phyloP scores from a whole-genome alignment of 2,113 vertebrate species.

The Tichodroma muraria region DNA sequence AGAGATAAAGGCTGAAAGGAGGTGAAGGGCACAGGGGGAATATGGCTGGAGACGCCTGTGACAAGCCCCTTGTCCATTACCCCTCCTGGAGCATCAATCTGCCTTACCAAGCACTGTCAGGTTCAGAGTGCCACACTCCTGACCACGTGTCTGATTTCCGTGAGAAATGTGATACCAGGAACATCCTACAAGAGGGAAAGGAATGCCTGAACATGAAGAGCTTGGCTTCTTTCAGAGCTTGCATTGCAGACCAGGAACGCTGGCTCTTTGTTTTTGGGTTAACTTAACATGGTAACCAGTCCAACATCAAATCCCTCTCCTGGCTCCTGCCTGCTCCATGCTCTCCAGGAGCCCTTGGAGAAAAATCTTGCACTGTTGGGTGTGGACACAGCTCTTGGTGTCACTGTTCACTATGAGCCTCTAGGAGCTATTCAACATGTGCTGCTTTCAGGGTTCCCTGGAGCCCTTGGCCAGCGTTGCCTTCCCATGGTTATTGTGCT shows the following conservation, averaged over 20 bases:
- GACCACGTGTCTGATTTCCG: background rate
- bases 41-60: background rate
- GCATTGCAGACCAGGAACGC: background rate
- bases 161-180: background rate
- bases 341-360: background rate
- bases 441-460: background rate
- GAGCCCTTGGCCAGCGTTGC: background rate
- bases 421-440: background rate
- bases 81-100: background rate
- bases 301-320: background rate
- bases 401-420: background rate
- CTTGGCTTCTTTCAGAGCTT: background rate
- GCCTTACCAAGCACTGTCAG: background rate
- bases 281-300: background rate
- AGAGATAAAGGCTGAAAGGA: background rate
- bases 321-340: background rate
- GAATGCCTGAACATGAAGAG: background rate
- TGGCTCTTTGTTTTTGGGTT: background rate
- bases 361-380: background rate
- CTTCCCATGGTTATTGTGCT: background rate
- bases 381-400: background rate
- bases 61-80: background rate
- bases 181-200: background rate
- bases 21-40: accelerated
- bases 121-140: background rate